These are phyloP conservation scores for Drepana falcataria DNA, from an alignment of 2,888 invertebrate genomes.

Conservation along the genomic window DNA sequence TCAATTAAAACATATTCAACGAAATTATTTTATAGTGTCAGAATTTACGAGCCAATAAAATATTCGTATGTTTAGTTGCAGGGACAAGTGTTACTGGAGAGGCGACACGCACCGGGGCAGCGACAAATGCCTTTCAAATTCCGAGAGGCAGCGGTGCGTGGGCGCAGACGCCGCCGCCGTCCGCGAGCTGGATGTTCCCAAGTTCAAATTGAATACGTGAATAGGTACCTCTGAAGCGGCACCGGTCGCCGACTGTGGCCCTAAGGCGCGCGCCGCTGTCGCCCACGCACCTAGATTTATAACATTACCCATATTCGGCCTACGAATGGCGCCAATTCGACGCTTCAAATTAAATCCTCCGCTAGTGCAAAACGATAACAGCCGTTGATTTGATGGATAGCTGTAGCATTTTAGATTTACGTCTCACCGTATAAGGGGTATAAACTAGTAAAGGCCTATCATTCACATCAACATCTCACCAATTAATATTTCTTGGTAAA, in stretches of 20 bases:
- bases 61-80: slow-evolving; percentile 45
- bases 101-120: slow-evolving; percentile 47
- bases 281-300: slow-evolving; percentile 70
- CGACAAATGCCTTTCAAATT: slow-evolving; percentile 76
- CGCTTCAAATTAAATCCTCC: slow-evolving; percentile 70
- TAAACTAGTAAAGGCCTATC: slow-evolving; percentile 33
- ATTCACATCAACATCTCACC: not conserved
- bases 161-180: slow-evolving; percentile 31
- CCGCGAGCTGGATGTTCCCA: slow-evolving; percentile 45
- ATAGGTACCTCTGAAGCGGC: slow-evolving; percentile 28
- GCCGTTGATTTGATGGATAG: slow-evolving; percentile 58
- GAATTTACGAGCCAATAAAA: slow-evolving; percentile 58
- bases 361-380: slow-evolving; percentile 66
- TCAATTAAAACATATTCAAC: slow-evolving; percentile 29
- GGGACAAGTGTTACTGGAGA: slow-evolving; percentile 49
- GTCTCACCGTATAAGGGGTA: slow-evolving; percentile 42
- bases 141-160: slow-evolving; percentile 47
- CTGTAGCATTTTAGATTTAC: slow-evolving; percentile 62
- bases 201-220: slow-evolving; percentile 56
- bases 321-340: slow-evolving; percentile 75
- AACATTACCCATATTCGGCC: slow-evolving; percentile 76
- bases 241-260: slow-evolving; percentile 34
- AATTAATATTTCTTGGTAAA: not conserved
- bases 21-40: slow-evolving; percentile 31
- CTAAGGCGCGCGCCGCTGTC: slow-evolving; percentile 48